phyloP scores from a whole-genome alignment of 37 sponge, comb jelly and placozoan genomes.

The Spongia lamella region DNA sequence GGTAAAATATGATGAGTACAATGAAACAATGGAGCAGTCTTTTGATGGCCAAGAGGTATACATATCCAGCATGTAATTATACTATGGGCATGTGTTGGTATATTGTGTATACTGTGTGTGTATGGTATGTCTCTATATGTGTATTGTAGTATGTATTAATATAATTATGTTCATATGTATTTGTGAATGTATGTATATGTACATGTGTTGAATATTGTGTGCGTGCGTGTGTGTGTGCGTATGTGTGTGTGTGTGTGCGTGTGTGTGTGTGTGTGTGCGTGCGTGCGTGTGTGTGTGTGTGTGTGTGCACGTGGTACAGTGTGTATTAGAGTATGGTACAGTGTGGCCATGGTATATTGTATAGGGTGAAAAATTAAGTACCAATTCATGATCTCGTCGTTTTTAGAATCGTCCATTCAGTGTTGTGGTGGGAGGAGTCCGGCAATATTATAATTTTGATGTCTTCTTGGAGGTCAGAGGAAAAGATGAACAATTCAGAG shows the following conservation, averaged over 20 bases:
- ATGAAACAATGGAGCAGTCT: constrained; percentile 83
- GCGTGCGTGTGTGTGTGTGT: too few relatives aligned
- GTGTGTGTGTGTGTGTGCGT: too few relatives aligned
- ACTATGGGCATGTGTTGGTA: background rate
- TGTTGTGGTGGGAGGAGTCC: constrained; percentile 73
- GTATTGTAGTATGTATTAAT: background rate
- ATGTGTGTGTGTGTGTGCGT: too few relatives aligned
- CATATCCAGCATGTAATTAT: background rate
- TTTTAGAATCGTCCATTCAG: constrained; percentile 57
- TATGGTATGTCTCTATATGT: constrained; percentile 9
- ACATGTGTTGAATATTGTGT: background rate
- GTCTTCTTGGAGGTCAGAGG: constrained; percentile 70
- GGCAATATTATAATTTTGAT: constrained; percentile 76
- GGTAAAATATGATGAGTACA: constrained; percentile 87
- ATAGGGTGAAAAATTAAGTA: too few relatives aligned
- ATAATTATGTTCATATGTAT: background rate
- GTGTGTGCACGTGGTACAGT: too few relatives aligned
- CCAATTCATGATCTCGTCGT: background rate
- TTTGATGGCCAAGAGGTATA: constrained; percentile 77
- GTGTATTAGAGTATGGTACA: too few relatives aligned
- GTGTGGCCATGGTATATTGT: too few relatives aligned
- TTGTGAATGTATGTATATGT: constrained; percentile 1
- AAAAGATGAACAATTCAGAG: constrained; percentile 60
- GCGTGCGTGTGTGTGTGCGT: too few relatives aligned
- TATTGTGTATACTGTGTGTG: constrained; percentile 1